Evolutionary conservation across 2,888 invertebrate genomes (phyloP), one percentile per base, ranked within the genome.

Genomic region (Diaphora mendica): DNA sequence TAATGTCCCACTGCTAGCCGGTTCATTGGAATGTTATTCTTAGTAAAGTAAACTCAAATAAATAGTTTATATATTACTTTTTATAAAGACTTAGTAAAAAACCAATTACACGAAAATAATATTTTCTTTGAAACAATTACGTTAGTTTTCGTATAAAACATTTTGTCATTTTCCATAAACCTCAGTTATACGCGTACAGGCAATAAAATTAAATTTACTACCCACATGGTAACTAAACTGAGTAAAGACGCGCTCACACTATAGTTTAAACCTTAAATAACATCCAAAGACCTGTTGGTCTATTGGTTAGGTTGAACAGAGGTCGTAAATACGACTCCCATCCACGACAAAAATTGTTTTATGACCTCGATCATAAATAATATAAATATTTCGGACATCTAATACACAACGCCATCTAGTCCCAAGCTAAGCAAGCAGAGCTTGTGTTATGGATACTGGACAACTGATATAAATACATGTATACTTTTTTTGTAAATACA

Each of bases 201-300:
- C 74, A 77, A 83, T 80, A 74, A 80, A 73, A 80, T 82, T 80
- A 80, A 83, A 75, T 77, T 55, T 55, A 71, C 78, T 73, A 70
- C 82, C 82, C 83, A 83, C 83, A 75, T 80, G n/a, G 55, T 51
- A 65, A 67, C 44, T 55, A 64, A 64, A 35, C 67, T 9, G 13
- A 20, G 15, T 62, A 35, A 68, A 35, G 68, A 17, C 9, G 33
- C 3, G 68, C 68, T 35, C 68, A 26, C 42, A 68, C 39, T 51
- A 23, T 4, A 30, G 17, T 48, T 33, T 13, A 33, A 9, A 48
- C 23, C 20, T 48, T 20, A 67, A 3, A n/a, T 62, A 15, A 17
- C 8, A 30, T 62, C 17, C 30, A 30, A 3, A 17, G 30, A 15
- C 51, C 51, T 51, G 23, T 55, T n/a, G 51, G 0, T 55, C 7